Conservation (phyloP, 2,888 invertebrate genomes). For the Amphipoea lucens region DNA sequence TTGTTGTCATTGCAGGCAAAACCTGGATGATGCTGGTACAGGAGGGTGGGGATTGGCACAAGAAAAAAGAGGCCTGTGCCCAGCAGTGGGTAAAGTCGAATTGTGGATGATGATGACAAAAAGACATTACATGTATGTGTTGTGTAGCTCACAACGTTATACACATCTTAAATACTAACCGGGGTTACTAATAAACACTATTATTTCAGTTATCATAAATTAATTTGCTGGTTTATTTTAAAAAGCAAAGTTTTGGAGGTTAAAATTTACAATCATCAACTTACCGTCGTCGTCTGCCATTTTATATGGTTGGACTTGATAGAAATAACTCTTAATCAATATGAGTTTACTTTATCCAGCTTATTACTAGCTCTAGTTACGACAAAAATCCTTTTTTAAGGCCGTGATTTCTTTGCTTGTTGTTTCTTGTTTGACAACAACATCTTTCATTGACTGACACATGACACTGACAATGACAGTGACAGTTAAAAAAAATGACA, state of each 20-base stretch:
- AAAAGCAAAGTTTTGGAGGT: conserved; percentile 51
- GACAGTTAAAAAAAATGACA: neutral
- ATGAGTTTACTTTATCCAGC: neutral
- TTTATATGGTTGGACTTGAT: conserved; percentile 18
- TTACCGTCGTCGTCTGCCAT: conserved; percentile 85
- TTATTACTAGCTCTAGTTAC: neutral
- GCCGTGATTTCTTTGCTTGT: neutral
- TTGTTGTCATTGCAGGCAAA: neutral
- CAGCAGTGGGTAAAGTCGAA: no score
- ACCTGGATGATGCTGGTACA: neutral
- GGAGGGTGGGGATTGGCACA: no score
- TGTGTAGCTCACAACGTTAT: no score
- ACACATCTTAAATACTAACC: no score
- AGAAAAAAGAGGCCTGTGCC: no score
- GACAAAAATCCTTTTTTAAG: neutral
- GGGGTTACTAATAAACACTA: neutral
- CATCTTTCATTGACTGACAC: neutral
- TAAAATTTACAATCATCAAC: conserved; percentile 70
- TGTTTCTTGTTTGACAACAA: conserved; percentile 42
- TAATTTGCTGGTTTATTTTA: neutral
- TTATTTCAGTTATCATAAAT: neutral
- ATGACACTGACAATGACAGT: conserved; percentile 3
- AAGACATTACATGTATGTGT: no score
- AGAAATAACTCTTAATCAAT: neutral
- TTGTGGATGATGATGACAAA: no score